A percentile compares a stretch with the other conserved stretches of the same genome.
These are phyloP conservation scores for Enteromius anoplus DNA, from an alignment of 2,797 vertebrate genomes.

Conservation along the genomic window DNA sequence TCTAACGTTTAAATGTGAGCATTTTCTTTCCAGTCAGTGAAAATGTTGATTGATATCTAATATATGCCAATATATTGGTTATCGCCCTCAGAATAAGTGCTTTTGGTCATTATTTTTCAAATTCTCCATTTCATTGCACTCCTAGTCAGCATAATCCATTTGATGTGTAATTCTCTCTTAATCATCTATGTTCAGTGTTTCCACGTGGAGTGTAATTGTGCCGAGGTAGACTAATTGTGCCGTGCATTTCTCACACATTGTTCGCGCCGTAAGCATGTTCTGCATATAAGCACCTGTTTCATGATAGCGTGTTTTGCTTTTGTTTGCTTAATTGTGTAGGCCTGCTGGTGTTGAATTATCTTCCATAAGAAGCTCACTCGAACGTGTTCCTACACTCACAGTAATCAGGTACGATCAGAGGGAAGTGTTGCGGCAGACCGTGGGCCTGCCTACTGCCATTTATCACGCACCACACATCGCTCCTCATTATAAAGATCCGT, in stretches of 20 bases:
- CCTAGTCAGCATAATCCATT: neutral
- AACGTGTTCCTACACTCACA: neutral
- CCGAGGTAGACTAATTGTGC: constrained; percentile 7
- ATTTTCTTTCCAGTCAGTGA: neutral
- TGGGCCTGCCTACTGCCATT: constrained; percentile 37
- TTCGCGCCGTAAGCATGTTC: constrained; percentile 28
- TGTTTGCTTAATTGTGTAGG: constrained; percentile 47
- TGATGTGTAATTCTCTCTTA: neutral
- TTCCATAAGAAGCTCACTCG: neutral
- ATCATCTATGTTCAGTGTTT: constrained; percentile 5
- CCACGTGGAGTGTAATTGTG: constrained; percentile 15
- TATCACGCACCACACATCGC: constrained; percentile 49
- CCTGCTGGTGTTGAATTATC: constrained; percentile 35
- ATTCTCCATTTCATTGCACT: neutral
- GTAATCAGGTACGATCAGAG: constrained; percentile 56
- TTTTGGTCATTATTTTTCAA: neutral
- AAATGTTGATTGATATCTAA: neutral
- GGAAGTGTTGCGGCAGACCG: constrained; percentile 33
- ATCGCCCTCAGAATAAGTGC: neutral
- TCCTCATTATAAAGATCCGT: constrained; percentile 49
- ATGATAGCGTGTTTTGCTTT: constrained; percentile 38
- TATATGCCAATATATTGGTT: neutral
- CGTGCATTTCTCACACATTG: constrained; percentile 4
- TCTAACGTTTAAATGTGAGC: neutral
- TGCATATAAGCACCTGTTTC: constrained; percentile 38